phyloP scores from a whole-genome alignment of 1,140 invertebrate genomes.

The Papilio polytes region DNA sequence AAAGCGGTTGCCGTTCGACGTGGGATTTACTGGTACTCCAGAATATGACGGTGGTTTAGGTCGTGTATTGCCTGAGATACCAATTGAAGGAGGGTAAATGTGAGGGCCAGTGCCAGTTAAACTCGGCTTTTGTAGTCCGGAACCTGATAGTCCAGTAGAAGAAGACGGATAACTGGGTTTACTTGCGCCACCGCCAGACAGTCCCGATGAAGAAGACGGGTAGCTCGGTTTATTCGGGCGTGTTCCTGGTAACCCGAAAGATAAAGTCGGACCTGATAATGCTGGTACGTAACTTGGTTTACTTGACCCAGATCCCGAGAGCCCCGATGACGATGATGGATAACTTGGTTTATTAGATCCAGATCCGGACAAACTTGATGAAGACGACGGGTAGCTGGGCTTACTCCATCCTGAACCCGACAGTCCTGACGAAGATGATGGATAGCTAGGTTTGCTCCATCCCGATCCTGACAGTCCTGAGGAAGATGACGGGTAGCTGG shows the following conservation, averaged over 20 bases:
- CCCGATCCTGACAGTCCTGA: slow-evolving; percentile 31
- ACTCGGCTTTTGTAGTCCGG: slow-evolving; percentile 39
- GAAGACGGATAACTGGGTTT: slow-evolving; percentile 45
- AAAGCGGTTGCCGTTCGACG: slow-evolving; percentile 4
- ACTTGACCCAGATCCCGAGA: slow-evolving; percentile 41
- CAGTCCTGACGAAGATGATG: slow-evolving; percentile 34
- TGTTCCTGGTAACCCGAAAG: slow-evolving; percentile 44
- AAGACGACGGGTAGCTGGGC: slow-evolving; percentile 28
- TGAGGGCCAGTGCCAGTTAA: slow-evolving; percentile 18
- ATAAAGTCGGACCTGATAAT: slow-evolving; percentile 47
- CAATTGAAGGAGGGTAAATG: slow-evolving; percentile 1
- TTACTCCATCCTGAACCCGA: neutral
- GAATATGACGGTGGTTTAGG: slow-evolving; percentile 39
- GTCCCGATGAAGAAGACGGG: slow-evolving; percentile 52
- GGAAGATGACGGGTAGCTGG: slow-evolving; percentile 45
- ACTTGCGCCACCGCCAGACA: slow-evolving; percentile 48
- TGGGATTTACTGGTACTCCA: slow-evolving; percentile 32
- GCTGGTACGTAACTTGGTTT: slow-evolving; percentile 12
- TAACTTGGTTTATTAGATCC: slow-evolving; percentile 21
- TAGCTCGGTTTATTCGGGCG: slow-evolving; percentile 42
- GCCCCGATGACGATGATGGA: slow-evolving; percentile 35
- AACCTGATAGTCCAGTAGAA: slow-evolving; percentile 47
- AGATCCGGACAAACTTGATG: slow-evolving; percentile 28
- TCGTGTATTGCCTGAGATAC: neutral
- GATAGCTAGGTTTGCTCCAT: slow-evolving; percentile 28